Conservation (phyloP, 2,888 invertebrate genomes). For the Catonia carolina region DNA sequence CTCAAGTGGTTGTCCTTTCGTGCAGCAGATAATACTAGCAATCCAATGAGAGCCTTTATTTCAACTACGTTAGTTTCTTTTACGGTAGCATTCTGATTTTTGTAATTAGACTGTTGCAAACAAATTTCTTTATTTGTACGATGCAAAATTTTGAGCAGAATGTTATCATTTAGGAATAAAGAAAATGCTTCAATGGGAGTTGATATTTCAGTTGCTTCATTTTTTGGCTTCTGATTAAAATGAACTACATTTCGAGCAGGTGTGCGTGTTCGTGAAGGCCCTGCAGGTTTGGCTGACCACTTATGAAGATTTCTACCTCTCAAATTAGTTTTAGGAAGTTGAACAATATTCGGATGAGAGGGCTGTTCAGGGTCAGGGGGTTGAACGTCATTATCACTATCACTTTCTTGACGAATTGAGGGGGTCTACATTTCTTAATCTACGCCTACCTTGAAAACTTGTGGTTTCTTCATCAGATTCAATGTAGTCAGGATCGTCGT, state of each 20-base stretch:
- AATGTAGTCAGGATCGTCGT: not conserved
- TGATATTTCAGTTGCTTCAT: slow-evolving; percentile 12
- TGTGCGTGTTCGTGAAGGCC: not conserved
- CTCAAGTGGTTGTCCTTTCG: slow-evolving; percentile 19
- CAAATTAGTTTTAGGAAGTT: slow-evolving; percentile 1
- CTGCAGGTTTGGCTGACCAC: not conserved
- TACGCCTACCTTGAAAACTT: not conserved
- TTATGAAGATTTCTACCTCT: not conserved
- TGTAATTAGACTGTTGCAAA: slow-evolving; percentile 3
- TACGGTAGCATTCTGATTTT: slow-evolving; percentile 5
- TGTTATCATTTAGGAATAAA: slow-evolving; percentile 8
- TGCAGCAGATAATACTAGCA: slow-evolving; percentile 15
- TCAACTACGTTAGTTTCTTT: slow-evolving; percentile 13
- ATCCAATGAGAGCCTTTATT: slow-evolving; percentile 2
- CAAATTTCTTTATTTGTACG: slow-evolving; percentile 3
- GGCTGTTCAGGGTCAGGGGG: not conserved
- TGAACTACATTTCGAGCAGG: slow-evolving; percentile 5
- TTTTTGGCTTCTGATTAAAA: slow-evolving; percentile 10
- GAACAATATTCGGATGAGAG: not conserved
- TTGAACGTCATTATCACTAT: slow-evolving; percentile 1
- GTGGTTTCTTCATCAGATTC: not conserved
- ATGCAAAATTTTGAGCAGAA: slow-evolving; percentile 12
- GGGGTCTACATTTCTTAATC: not conserved
- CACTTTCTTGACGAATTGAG: not conserved
- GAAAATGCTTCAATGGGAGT: slow-evolving; percentile 10